Conservation (phyloP, 2,888 invertebrate genomes). For the Nomada goodeniana region DNA sequence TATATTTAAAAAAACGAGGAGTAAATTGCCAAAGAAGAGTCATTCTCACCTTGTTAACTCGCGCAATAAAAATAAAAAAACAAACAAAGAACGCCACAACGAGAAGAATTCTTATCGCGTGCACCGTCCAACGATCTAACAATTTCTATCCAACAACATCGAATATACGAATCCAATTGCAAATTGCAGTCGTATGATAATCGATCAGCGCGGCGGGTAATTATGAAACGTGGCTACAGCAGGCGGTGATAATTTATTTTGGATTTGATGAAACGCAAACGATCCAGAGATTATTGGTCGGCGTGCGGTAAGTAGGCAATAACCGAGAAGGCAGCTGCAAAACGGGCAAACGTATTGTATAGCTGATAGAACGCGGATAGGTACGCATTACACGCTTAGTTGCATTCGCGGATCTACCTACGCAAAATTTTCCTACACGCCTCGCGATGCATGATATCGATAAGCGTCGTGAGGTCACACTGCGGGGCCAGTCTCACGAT, state of each 20-base stretch:
- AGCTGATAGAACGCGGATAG: slow-evolving; percentile 49
- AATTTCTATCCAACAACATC: too few species aligned
- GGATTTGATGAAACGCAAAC: slow-evolving; percentile 40
- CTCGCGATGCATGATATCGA: slow-evolving; percentile 48
- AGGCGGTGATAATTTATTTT: slow-evolving; percentile 36
- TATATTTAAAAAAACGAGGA: background rate
- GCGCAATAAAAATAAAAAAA: background rate
- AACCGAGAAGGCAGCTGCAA: slow-evolving; percentile 36
- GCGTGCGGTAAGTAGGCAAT: slow-evolving; percentile 43
- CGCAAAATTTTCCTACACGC: slow-evolving; percentile 51
- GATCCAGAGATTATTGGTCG: slow-evolving; percentile 26
- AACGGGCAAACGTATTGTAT: slow-evolving; percentile 37
- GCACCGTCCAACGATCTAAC: background rate
- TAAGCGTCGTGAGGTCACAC: slow-evolving; percentile 47
- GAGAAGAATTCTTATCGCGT: background rate
- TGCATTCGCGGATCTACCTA: slow-evolving; percentile 52
- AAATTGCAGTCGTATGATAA: slow-evolving; percentile 1
- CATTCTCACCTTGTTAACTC: background rate
- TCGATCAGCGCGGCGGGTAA: slow-evolving; percentile 17
- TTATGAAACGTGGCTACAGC: slow-evolving; percentile 33
- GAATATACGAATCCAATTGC: background rate
- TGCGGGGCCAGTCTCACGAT: slow-evolving; percentile 29
- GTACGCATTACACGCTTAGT: slow-evolving; percentile 47
- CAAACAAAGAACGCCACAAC: background rate
- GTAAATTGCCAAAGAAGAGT: background rate